phyloP scores from a whole-genome alignment of 1,140 invertebrate species.

The Andricus grossulariae region DNA sequence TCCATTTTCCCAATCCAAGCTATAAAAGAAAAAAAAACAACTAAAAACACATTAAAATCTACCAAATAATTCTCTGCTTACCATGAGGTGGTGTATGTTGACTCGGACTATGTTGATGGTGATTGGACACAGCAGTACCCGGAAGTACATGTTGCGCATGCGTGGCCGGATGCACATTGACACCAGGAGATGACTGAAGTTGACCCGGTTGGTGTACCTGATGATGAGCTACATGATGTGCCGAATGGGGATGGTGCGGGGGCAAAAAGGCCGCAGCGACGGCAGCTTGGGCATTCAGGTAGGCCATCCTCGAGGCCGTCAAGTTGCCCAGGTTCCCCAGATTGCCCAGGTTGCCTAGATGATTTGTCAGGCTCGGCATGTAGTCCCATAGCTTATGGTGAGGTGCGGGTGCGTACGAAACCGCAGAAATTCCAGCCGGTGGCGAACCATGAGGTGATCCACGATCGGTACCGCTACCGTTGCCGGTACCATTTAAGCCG shows the following conservation, averaged over 20 bases:
- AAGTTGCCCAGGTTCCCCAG: slow-evolving; percentile 72
- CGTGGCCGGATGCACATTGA: slow-evolving; percentile 70
- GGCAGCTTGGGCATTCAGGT: slow-evolving; percentile 90
- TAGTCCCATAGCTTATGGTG: slow-evolving; percentile 75
- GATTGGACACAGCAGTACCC: slow-evolving; percentile 68
- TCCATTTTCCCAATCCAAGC: no score
- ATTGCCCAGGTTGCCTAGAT: slow-evolving; percentile 68
- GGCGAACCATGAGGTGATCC: slow-evolving; percentile 75
- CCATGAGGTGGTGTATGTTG: slow-evolving; percentile 72
- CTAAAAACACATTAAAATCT: no score
- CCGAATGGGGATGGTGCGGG: slow-evolving; percentile 77
- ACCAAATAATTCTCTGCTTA: slow-evolving; percentile 50
- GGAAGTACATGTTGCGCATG: slow-evolving; percentile 73
- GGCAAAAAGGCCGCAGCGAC: slow-evolving; percentile 91
- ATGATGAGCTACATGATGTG: slow-evolving; percentile 73
- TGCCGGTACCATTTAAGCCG: slow-evolving; percentile 80
- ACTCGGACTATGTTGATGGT: slow-evolving; percentile 71
- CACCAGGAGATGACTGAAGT: slow-evolving; percentile 66
- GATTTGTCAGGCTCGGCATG: slow-evolving; percentile 73
- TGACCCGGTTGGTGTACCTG: slow-evolving; percentile 73
- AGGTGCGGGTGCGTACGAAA: slow-evolving; percentile 74
- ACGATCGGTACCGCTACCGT: slow-evolving; percentile 69
- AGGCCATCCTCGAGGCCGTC: slow-evolving; percentile 87
- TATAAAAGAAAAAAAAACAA: no score
- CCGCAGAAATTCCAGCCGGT: slow-evolving; percentile 73